Conservation (phyloP, 35 echinoderm and acorn worm species). For the Lytechinus pictus region DNA sequence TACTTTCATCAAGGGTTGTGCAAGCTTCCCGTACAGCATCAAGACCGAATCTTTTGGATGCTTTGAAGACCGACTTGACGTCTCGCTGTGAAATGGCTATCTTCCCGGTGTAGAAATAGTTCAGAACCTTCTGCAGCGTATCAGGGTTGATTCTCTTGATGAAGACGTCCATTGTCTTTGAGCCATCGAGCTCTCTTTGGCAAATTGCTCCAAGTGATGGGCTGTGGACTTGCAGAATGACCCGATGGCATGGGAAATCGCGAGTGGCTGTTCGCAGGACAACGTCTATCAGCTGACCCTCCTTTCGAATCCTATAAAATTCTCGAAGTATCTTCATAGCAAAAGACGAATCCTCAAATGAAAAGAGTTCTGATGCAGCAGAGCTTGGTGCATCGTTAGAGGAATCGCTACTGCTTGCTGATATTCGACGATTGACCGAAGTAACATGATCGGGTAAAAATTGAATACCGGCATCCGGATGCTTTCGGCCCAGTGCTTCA, state of each 20-base stretch:
- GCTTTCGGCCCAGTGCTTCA: not conserved
- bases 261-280: constrained; percentile 76
- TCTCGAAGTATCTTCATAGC: constrained; percentile 65
- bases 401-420: constrained; percentile 51
- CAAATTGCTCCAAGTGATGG: constrained; percentile 58
- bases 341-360: constrained; percentile 48
- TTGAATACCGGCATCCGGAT: not conserved
- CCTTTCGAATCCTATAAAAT: constrained; percentile 68
- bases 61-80: constrained; percentile 65
- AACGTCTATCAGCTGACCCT: constrained; percentile 76
- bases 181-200: constrained; percentile 64
- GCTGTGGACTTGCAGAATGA: constrained; percentile 75
- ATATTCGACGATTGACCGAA: not conserved
- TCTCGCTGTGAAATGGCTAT: constrained; percentile 80
- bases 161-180: constrained; percentile 81
- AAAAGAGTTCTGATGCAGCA: constrained; percentile 48
- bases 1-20: constrained; percentile 56
- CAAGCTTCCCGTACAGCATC: constrained; percentile 73
- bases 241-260: constrained; percentile 82
- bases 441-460: constrained; percentile 45
- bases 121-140: constrained; percentile 76
- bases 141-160: constrained; percentile 75
- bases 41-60: constrained; percentile 72
- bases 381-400: constrained; percentile 39
- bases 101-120: constrained; percentile 83